Evolutionary conservation across 2,888 invertebrate genomes (phyloP).

Genomic region (Acleris sparsana): DNA sequence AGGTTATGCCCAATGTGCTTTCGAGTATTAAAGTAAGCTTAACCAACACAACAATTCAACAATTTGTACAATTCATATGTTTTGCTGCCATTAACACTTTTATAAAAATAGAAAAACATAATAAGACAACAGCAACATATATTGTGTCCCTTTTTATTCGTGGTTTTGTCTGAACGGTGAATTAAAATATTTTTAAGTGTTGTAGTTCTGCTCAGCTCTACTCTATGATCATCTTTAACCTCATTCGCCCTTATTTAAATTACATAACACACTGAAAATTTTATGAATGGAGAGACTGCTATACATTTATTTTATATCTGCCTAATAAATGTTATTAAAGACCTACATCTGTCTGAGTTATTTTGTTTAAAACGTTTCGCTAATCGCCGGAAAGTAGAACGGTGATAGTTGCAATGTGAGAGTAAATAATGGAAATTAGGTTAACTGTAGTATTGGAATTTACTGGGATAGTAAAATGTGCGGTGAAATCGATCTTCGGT

Average conservation of each 20-base stretch:
- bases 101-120: too few species aligned
- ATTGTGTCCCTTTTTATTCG: too few species aligned
- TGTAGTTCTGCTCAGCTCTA: conserved; percentile 19
- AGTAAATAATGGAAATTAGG: conserved; percentile 36
- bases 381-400: conserved; percentile 52
- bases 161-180: neutral
- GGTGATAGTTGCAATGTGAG: conserved; percentile 32
- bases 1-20: too few species aligned
- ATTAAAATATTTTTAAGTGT: neutral
- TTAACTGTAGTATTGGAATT: conserved; percentile 33
- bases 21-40: too few species aligned
- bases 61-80: too few species aligned
- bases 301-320: conserved; percentile 59
- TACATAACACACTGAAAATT: conserved; percentile 63
- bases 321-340: conserved; percentile 61
- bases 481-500: conserved; percentile 15
- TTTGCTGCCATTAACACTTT: too few species aligned
- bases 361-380: conserved; percentile 49
- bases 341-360: conserved; percentile 62
- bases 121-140: too few species aligned
- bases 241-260: conserved; percentile 62
- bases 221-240: conserved; percentile 53
- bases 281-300: conserved; percentile 63
- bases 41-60: too few species aligned
- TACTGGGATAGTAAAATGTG: conserved; percentile 19